phyloP scores from a whole-genome alignment of 2,113 vertebrate species.

The Sorex araneus region DNA sequence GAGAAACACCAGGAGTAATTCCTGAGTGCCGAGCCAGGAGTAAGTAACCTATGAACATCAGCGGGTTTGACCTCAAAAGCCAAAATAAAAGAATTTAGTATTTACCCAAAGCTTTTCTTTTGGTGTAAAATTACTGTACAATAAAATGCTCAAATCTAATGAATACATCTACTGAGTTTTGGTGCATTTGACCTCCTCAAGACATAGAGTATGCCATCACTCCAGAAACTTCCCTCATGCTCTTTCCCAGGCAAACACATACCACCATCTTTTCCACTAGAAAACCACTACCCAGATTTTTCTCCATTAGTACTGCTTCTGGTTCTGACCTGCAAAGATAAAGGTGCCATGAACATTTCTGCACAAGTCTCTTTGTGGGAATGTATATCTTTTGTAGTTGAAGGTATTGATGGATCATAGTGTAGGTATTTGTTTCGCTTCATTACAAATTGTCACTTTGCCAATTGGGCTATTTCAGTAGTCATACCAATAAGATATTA shows the following conservation, averaged over 20 bases:
- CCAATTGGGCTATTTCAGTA: not conserved
- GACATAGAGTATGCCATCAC: conserved; percentile 2
- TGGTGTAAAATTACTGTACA: conserved; percentile 17
- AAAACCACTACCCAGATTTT: not conserved
- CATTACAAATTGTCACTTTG: conserved; percentile 33
- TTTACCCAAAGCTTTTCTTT: conserved; percentile 33
- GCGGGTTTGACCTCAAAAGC: too few species aligned
- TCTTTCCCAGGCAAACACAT: not conserved
- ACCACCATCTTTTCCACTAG: not conserved
- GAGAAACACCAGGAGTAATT: too few species aligned
- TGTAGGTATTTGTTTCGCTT: not conserved
- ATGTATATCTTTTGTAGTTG: conserved; percentile 41
- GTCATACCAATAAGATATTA: not conserved
- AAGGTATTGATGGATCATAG: not conserved
- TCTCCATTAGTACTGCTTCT: conserved; percentile 17
- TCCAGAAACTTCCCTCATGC: conserved; percentile 26
- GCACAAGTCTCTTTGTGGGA: not conserved
- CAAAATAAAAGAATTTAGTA: too few species aligned
- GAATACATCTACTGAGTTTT: conserved; percentile 23
- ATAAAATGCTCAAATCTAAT: conserved; percentile 9
- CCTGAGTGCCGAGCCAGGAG: too few species aligned
- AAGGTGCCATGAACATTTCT: conserved; percentile 20
- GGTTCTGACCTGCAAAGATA: conserved; percentile 50
- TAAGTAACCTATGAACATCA: too few species aligned
- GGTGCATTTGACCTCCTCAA: conserved; percentile 8